phyloP scores from a whole-genome alignment of 2,888 invertebrate genomes.

The Eilema sororculum region DNA sequence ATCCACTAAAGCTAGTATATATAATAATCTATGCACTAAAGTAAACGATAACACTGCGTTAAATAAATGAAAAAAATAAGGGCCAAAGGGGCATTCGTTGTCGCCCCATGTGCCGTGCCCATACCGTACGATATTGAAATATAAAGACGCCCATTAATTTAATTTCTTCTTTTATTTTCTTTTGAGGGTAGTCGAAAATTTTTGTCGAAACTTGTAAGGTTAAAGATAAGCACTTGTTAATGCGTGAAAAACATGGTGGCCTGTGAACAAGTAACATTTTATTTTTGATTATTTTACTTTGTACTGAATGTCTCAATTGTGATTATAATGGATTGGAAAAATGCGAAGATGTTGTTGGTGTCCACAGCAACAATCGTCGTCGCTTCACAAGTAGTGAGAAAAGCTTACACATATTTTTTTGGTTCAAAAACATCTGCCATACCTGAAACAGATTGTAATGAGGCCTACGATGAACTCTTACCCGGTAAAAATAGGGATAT shows the following conservation, averaged over 20 bases:
- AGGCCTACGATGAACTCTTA: constrained; percentile 69
- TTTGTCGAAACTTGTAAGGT: constrained; percentile 20
- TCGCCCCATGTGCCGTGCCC: neutral
- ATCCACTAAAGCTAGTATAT: too few relatives aligned
- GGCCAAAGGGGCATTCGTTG: too few relatives aligned
- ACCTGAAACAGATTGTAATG: constrained; percentile 59
- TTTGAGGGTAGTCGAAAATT: constrained; percentile 60
- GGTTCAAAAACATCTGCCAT: constrained; percentile 53
- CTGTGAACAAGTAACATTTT: constrained; percentile 52
- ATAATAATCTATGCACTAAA: too few relatives aligned
- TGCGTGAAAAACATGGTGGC: constrained; percentile 81
- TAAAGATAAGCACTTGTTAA: constrained; percentile 39
- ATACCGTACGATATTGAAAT: neutral
- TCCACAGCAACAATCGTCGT: constrained; percentile 79
- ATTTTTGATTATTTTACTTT: constrained; percentile 51
- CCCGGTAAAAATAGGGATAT: constrained; percentile 77
- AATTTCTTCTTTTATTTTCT: constrained; percentile 21
- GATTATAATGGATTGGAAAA: constrained; percentile 79
- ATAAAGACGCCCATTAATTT: neutral
- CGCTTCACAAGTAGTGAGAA: constrained; percentile 77
- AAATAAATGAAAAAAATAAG: too few relatives aligned
- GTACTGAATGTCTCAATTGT: constrained; percentile 46
- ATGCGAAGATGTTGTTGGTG: constrained; percentile 75
- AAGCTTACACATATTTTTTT: constrained; percentile 74
- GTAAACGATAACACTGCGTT: too few relatives aligned